phyloP scores from a whole-genome alignment of 2,888 invertebrate species.

The Ephialtes manifestator region DNA sequence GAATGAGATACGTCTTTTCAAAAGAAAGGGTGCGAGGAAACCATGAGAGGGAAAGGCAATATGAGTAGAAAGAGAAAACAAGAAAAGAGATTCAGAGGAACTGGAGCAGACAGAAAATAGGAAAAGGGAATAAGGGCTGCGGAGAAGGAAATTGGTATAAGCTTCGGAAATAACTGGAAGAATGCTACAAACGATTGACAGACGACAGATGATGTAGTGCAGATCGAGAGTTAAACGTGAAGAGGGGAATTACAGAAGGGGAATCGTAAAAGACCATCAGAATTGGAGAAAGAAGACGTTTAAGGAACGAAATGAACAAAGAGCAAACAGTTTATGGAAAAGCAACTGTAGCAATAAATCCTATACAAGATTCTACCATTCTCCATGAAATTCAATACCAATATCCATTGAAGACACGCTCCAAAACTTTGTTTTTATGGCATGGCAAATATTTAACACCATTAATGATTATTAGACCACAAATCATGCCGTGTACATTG shows the following conservation, averaged over 20 bases:
- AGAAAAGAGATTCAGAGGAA: neutral
- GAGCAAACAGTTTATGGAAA: neutral
- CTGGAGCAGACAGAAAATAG: neutral
- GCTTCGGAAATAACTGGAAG: neutral
- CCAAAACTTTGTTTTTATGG: no score
- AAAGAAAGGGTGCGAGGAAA: neutral
- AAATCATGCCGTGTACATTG: no score
- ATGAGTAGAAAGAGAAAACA: neutral
- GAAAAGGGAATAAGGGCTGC: neutral
- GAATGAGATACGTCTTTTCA: neutral
- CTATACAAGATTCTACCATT: no score
- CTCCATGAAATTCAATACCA: no score
- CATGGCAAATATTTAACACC: neutral
- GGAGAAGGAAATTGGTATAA: neutral
- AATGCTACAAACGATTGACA: conserved; percentile 4
- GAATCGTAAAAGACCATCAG: neutral
- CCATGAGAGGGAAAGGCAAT: neutral
- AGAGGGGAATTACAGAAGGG: neutral
- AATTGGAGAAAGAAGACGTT: neutral
- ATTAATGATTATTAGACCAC: no score
- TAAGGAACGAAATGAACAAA: neutral
- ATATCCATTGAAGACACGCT: no score
- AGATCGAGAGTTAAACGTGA: neutral
- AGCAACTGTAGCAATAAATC: neutral
- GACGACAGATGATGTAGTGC: neutral